These are phyloP conservation scores for Rhizoglyphus robini DNA, from an alignment of 1,140 invertebrate species.

Conservation along the genomic window DNA sequence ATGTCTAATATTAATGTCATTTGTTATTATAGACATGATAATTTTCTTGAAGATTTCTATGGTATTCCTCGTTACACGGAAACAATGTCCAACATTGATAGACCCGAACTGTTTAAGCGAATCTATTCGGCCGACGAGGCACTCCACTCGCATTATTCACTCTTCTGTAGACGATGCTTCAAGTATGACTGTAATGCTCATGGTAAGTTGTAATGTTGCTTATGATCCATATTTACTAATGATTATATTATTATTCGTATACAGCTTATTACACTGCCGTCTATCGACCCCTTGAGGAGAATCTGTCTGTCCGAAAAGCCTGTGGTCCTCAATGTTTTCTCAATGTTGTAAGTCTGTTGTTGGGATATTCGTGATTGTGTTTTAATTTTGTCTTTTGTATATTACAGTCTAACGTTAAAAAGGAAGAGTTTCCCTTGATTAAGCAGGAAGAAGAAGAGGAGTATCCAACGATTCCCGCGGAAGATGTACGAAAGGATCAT, in stretches of 20 bases:
- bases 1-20: too few species aligned
- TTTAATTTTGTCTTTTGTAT: too few species aligned
- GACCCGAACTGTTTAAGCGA: too few species aligned
- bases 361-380: too few species aligned
- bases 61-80: too few species aligned
- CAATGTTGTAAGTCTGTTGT: slow-evolving; percentile 59
- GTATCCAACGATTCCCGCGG: neutral
- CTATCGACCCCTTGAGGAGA: slow-evolving; percentile 9
- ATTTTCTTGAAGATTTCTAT: too few species aligned
- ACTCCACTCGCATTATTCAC: slow-evolving; percentile 89
- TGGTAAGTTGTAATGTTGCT: slow-evolving; percentile 47
- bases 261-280: neutral
- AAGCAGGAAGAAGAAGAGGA: too few species aligned
- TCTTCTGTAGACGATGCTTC: slow-evolving; percentile 89
- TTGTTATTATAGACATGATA: too few species aligned
- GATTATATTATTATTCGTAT: too few species aligned
- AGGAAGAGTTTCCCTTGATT: neutral
- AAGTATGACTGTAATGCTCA: slow-evolving; percentile 97
- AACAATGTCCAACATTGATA: too few species aligned
- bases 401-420: too few species aligned
- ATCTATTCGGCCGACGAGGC: slow-evolving; percentile 82
- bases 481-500: neutral
- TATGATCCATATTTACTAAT: too few species aligned
- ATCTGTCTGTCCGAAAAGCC: slow-evolving; percentile 42
- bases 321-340: slow-evolving; percentile 67